Percentiles rank a stretch among this genome's conserved stretches.
Evolutionary conservation across 2,888 invertebrate genomes (phyloP).

Genomic region (Autographa gamma): DNA sequence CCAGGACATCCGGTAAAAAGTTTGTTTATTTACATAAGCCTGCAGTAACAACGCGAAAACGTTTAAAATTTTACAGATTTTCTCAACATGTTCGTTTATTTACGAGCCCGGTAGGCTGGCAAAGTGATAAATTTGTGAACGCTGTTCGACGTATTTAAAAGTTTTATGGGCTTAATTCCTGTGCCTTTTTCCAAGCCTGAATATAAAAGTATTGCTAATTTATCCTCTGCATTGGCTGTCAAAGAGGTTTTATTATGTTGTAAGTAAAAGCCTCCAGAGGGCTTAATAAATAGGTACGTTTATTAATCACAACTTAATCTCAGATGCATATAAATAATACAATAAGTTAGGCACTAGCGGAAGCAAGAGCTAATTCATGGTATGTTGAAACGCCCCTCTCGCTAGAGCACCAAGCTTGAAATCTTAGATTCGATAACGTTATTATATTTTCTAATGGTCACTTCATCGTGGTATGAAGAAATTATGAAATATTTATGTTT

Average conservation of each 20-base stretch:
- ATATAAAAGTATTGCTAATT: background rate
- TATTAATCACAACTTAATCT: too few relatives aligned
- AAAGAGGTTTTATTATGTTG: background rate
- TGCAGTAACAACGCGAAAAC: conserved; percentile 9
- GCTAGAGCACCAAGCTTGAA: too few relatives aligned
- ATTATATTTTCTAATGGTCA: too few relatives aligned
- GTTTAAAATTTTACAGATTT: conserved; percentile 25
- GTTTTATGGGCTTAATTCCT: conserved; percentile 34
- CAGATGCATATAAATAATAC: too few relatives aligned
- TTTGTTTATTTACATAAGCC: background rate
- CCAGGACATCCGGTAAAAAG: background rate
- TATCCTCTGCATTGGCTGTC: background rate
- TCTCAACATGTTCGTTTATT: conserved; percentile 42
- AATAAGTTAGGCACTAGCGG: too few relatives aligned
- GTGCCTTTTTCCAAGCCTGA: conserved; percentile 19
- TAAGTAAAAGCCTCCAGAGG: background rate
- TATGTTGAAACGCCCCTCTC: too few relatives aligned
- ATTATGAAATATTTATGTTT: too few relatives aligned
- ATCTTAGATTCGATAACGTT: too few relatives aligned
- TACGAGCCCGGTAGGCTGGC: conserved; percentile 22
- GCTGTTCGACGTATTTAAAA: conserved; percentile 23
- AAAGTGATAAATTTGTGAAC: conserved; percentile 42
- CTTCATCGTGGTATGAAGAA: too few relatives aligned
- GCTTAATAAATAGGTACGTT: too few relatives aligned
- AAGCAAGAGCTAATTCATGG: too few relatives aligned